Evolutionary conservation across 2,797 vertebrate genomes (phyloP), one percentile per base, ranked within the genome.

Genomic region (Channa striata): DNA sequence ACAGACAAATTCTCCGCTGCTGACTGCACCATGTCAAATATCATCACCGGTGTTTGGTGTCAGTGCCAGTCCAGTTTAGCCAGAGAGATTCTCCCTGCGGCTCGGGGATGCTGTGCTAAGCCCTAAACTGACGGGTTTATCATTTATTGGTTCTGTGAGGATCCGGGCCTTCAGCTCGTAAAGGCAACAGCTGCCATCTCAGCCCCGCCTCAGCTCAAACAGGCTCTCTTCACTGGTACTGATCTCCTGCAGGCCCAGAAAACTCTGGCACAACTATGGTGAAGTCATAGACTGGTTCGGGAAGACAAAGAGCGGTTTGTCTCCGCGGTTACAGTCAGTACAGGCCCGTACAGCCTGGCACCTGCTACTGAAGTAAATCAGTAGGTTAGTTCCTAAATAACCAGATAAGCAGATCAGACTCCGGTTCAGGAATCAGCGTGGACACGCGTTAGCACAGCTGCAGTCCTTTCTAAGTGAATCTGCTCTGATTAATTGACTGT

Each of bases 71-170:
- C 5, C 50, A 36, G 23, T 69, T 20, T 61, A 40, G 21, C 13
- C 33, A 53, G 49, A 69, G 43, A 54, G 12, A 25, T 33, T 39
- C 65, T 60, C 33, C 56, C 39, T 52, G 42, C 21, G 36, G 54
- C 56, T 33, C 46, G 43, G 39, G 72, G 68, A 78, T 23, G n/a
- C 58, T 70, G 57, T 51, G 39, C 23, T 64, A 23, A 72, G 43
- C 63, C 52, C 39, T 10, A 3, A 39, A 50, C 59, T 75, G 74
- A 67, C 81, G 50, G 64, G 19, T 78, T 78, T 66, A 78, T 60
- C 58, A 56, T 57, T 63, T 56, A 65, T 65, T 49, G 54, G 74
- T 12, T 34, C 17, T 21, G 16, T 53, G 68, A 59, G 70, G 42
- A 61, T 71, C 36, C 62, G 59, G 60, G 25, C 49, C 19, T 52